Percentiles rank a stretch among this genome's conserved stretches.
phyloP scores from a whole-genome alignment of 2,113 vertebrate genomes.

The Carassius auratus region DNA sequence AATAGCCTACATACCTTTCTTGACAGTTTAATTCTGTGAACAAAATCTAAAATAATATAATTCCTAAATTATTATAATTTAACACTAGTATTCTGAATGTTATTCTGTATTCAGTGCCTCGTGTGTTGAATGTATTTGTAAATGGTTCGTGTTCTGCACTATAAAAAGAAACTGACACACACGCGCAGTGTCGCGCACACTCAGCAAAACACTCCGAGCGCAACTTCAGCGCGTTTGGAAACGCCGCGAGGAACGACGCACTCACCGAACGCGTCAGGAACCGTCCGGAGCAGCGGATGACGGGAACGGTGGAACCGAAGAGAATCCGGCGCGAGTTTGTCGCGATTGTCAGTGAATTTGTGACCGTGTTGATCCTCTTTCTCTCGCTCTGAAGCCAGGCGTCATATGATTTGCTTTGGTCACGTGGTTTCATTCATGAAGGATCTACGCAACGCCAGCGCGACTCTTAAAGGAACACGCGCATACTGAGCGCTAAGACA shows the following conservation, averaged over 20 bases:
- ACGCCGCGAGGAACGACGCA: constrained; percentile 35
- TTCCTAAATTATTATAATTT: neutral
- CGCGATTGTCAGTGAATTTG: constrained; percentile 56
- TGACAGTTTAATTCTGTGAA: neutral
- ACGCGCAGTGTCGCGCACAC: constrained; percentile 64
- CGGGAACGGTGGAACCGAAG: neutral
- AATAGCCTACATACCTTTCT: neutral
- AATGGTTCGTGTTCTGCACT: constrained; percentile 10
- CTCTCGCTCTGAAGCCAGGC: constrained; percentile 76
- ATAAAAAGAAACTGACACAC: constrained; percentile 35
- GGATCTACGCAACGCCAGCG: constrained; percentile 76
- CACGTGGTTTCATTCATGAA: constrained; percentile 96
- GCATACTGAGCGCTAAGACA: too few species aligned
- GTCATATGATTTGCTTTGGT: constrained; percentile 92
- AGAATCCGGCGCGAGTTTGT: constrained; percentile 15
- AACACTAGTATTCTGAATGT: neutral
- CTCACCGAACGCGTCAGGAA: constrained; percentile 66
- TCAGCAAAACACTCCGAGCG: constrained; percentile 72
- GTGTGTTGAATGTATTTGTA: neutral
- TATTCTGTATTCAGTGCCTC: neutral
- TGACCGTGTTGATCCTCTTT: constrained; percentile 70
- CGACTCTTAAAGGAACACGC: constrained; percentile 73
- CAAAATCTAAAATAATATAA: neutral
- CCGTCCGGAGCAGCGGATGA: neutral
- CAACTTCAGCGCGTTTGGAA: neutral